Conservation (phyloP, 2,888 invertebrate genomes). For the Nemoura dubitans region DNA sequence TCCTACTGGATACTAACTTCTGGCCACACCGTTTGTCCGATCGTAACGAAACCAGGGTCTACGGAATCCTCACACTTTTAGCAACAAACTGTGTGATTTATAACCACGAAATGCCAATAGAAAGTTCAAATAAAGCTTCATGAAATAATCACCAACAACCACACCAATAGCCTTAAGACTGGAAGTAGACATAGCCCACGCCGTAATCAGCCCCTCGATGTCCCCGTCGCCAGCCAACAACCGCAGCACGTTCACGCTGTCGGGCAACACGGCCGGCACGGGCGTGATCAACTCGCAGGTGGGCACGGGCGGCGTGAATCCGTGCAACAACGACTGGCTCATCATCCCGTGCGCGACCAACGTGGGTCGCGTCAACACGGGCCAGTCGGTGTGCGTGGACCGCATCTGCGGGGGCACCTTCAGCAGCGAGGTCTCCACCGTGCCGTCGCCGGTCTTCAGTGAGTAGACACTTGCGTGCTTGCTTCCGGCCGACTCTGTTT, state of each 20-base stretch:
- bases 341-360: slow-evolving; percentile 81
- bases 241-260: slow-evolving; percentile 76
- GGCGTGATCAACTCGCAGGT: slow-evolving; percentile 67
- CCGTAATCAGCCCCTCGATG: background rate
- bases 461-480: slow-evolving; percentile 60
- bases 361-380: slow-evolving; percentile 67
- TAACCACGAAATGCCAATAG: too few relatives aligned
- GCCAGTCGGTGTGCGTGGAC: slow-evolving; percentile 76
- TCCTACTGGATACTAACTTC: too few relatives aligned
- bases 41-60: too few relatives aligned
- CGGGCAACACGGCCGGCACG: slow-evolving; percentile 77
- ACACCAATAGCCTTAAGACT: too few relatives aligned
- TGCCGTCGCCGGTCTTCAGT: slow-evolving; percentile 77
- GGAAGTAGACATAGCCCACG: too few relatives aligned
- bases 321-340: slow-evolving; percentile 82
- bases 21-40: too few relatives aligned
- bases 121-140: too few relatives aligned
- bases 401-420: slow-evolving; percentile 85
- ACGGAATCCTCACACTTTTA: too few relatives aligned
- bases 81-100: too few relatives aligned
- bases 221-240: slow-evolving; percentile 67
- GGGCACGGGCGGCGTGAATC: slow-evolving; percentile 71
- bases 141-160: too few relatives aligned
- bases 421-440: slow-evolving; percentile 75
- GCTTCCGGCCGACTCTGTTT: too few relatives aligned